Conservation (phyloP, 2,113 vertebrate species). For the Malaclemys terrapin region DNA sequence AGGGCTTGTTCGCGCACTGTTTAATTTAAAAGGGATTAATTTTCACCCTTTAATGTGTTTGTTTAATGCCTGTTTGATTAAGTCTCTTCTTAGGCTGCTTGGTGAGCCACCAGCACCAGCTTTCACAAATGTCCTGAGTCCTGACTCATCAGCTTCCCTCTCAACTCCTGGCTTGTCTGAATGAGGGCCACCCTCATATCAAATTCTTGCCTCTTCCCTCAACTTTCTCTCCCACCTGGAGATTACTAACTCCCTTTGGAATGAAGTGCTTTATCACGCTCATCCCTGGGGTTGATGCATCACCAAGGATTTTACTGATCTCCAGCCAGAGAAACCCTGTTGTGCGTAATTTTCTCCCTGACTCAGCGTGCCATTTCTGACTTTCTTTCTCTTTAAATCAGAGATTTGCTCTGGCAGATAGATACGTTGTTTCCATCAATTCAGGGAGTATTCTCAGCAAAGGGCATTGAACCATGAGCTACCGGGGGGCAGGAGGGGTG, state of each 20-base stretch:
- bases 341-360: constrained; percentile 41
- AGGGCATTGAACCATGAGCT: constrained; percentile 58
- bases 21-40: constrained; percentile 7
- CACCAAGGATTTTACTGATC: background rate
- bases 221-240: constrained; percentile 41
- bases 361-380: constrained; percentile 47
- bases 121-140: background rate
- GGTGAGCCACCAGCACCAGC: background rate
- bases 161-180: constrained; percentile 46
- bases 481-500: background rate
- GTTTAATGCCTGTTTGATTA: constrained; percentile 35
- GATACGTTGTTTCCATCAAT: constrained; percentile 58
- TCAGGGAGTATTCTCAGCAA: constrained; percentile 44
- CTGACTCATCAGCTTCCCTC: background rate
- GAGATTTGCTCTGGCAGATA: constrained; percentile 28
- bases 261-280: constrained; percentile 56
- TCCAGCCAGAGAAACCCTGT: constrained; percentile 54
- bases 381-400: accelerated
- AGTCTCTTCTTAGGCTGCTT: constrained; percentile 56
- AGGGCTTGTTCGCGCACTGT: constrained; percentile 62
- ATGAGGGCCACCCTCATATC: background rate
- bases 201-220: constrained; percentile 22
- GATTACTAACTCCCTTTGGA: constrained; percentile 30
- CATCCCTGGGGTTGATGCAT: background rate
- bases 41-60: background rate